Conservation (phyloP, 2,113 vertebrate species). For the Mirounga angustirostris region DNA sequence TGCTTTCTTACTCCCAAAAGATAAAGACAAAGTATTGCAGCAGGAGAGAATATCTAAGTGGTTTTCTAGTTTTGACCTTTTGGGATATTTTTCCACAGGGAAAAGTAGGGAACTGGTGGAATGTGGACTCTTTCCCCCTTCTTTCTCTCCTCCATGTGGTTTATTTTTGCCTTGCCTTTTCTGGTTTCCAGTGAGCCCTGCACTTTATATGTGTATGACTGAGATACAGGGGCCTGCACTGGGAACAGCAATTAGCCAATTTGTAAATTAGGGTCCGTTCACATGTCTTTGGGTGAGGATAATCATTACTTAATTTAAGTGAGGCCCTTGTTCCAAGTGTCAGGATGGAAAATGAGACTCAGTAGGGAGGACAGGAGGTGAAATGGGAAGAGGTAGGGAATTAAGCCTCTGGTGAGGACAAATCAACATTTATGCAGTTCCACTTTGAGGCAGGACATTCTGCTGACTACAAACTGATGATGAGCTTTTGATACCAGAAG, state of each 20-base stretch:
- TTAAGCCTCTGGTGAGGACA: constrained; percentile 63
- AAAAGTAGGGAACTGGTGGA: neutral
- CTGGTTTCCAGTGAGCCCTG: constrained; percentile 56
- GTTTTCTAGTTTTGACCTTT: neutral
- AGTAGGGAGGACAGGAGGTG: constrained; percentile 65
- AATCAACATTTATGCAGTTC: constrained; percentile 57
- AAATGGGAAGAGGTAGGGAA: constrained; percentile 73
- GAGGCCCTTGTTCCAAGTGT: constrained; percentile 64
- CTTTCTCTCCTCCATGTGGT: neutral
- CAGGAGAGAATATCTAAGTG: neutral
- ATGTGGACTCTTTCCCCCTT: neutral
- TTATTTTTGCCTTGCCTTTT: constrained; percentile 69
- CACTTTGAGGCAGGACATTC: constrained; percentile 50
- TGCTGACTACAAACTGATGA: constrained; percentile 32
- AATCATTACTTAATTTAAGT: constrained; percentile 82
- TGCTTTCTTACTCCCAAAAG: neutral
- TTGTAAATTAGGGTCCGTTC: constrained; percentile 79
- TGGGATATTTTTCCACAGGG: neutral
- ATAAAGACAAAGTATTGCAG: neutral
- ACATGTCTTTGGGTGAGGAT: constrained; percentile 71
- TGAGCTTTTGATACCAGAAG: constrained; percentile 52
- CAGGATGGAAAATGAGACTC: constrained; percentile 68
- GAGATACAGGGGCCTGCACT: constrained; percentile 49
- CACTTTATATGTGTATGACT: constrained; percentile 67
- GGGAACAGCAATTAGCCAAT: constrained; percentile 79